Base-by-base conservation (phyloP, 1,140 invertebrate species). In the Eubasilissa regina region DNA sequence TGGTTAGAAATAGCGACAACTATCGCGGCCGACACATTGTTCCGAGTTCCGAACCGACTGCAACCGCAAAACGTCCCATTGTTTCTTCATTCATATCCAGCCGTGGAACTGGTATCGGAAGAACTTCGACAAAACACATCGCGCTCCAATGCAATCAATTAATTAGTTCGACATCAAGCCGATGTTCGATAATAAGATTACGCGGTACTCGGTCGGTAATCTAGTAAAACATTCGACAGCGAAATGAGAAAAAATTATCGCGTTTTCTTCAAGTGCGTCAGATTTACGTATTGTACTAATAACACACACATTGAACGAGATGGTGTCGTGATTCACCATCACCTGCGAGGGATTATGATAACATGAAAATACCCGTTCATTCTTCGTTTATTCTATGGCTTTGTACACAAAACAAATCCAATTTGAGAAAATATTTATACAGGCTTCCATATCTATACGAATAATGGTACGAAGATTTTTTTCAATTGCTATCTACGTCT, bases 1-100 rank as follows among this genome's bases (percentile, higher is more conserved):
- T 64, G 25, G 60, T 64, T 64, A 13, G 60, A 64, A 64, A 64
- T 64, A 64, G 60, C 60, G 60, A 35, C 60, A 64, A 43, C 35
- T 43, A 25, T 43, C 10, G 60, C 21, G 10, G 19, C 60, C 60
- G 35, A 13, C 21, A 10, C 8, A 1, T 35, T 35, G 1, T 1
- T 35, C 25, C 25, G 25, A 35, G 1, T 35, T 35, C 25, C 25
- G 25, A 35, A 6, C 25, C 25, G 25, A 35, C 25, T 1, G 25
- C 25, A 35, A 35, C 25, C 1, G 25, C 25, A 35, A 35, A 35
- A 35, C 25, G 25, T 35, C 6, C 25, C 25, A 35, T 35, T 35
- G 25, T 35, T 6, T 35, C 6, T 35, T 6, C 25, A 35, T 35
- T 35, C 25, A 35, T 35, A 1, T 35, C 25, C 25, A 6, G 1